Evolutionary conservation across 2,888 invertebrate species (phyloP).

Genomic region (Lasioglossum figueresi): DNA sequence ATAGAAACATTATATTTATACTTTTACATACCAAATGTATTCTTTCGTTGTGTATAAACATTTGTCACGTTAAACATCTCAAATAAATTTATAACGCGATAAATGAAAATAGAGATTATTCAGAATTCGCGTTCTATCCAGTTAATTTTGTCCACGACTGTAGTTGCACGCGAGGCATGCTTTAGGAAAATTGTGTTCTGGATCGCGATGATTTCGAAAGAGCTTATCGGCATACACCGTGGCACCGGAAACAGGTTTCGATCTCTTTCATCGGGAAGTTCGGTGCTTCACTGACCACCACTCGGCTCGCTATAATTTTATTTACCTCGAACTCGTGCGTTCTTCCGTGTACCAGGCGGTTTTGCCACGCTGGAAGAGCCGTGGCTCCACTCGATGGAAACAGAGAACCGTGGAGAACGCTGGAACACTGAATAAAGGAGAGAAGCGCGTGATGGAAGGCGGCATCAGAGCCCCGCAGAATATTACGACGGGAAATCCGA

Average conservation of each 20-base stretch:
- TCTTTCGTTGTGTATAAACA: too few relatives aligned
- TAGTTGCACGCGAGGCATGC: not conserved
- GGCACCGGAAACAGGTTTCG: slow-evolving; percentile 10
- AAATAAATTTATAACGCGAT: too few relatives aligned
- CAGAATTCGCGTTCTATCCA: too few relatives aligned
- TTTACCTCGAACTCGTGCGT: slow-evolving; percentile 25
- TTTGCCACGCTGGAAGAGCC: slow-evolving; percentile 6
- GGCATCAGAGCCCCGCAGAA: slow-evolving; percentile 53
- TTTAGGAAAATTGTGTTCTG: not conserved
- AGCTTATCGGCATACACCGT: not conserved
- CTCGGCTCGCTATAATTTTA: slow-evolving; percentile 52
- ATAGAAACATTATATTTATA: too few relatives aligned
- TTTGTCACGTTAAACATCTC: too few relatives aligned
- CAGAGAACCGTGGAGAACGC: slow-evolving; percentile 11
- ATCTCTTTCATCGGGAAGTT: slow-evolving; percentile 8
- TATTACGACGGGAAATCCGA: slow-evolving; percentile 71
- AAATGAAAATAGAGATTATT: too few relatives aligned
- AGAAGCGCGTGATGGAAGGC: slow-evolving; percentile 25
- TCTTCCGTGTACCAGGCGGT: not conserved
- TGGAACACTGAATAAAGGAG: slow-evolving; percentile 20
- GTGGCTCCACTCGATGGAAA: slow-evolving; percentile 21
- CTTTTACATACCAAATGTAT: too few relatives aligned
- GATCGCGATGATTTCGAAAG: not conserved
- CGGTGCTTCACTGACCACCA: slow-evolving; percentile 37
- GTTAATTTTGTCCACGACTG: too few relatives aligned